Evolutionary conservation across 2,888 invertebrate species (phyloP), one percentile per base, ranked within the genome.

Genomic region (Acleris cristana): DNA sequence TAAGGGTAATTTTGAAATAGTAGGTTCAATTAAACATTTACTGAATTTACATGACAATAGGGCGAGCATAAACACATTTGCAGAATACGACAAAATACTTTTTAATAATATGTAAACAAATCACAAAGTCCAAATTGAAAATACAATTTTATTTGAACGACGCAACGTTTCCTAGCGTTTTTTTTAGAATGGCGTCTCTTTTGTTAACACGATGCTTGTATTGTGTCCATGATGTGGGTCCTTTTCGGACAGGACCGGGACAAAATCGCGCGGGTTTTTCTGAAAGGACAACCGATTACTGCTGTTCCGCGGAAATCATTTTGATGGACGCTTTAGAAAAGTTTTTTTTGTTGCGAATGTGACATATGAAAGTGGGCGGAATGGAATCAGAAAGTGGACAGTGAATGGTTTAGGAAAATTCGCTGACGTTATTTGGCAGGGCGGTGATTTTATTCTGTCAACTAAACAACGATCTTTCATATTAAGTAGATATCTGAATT

Each of bases 201-300:
- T 81, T 84, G 69, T 80, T 79, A 73, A 69, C 73, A 70, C 45
- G 51, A 34, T 76, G 73, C 71, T 73, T 72, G 84, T 80, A 88
- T 92, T 92, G 92, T 92, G 79, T 77, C 70, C 77, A 71, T 91
- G 92, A 92, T 80, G 87, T 88, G 91, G 92, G 92, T 90, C 76
- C 26, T 19, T 78, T 71, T 75, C 77, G 75, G 81, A 81, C 80
- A 79, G 82, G 77, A 76, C 73, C 79, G 74, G 73, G 71, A 76
- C 77, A 69, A 82, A 85, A 85, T 86, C 84, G 85, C 85, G 80
- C 81, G 75, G 78, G 80, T 84, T 87, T 86, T 88, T 86, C n/a
- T 86, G 82, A 88, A 89, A 82, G 84, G 85, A 80, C 79, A 74
- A 79, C 80, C 83, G 86, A 87, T 87, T 87, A 86, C 84, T 84